These are phyloP conservation scores for Thyatira batis DNA, from an alignment of 2,888 invertebrate genomes.

Conservation along the genomic window DNA sequence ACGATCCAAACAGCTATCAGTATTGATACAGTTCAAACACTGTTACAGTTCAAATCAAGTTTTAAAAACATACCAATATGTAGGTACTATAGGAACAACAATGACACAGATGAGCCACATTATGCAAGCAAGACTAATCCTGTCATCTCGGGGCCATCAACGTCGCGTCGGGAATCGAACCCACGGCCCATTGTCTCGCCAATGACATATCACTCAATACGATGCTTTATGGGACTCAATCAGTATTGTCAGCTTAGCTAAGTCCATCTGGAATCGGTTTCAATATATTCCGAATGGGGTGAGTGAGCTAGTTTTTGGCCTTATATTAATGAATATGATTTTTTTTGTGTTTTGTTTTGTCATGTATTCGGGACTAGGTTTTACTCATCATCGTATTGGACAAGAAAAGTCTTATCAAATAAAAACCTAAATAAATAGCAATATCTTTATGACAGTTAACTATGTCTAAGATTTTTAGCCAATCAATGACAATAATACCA, in stretches of 20 bases:
- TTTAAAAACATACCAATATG: constrained; percentile 12
- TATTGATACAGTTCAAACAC: too few relatives aligned
- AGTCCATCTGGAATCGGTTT: constrained; percentile 57
- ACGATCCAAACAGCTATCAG: too few relatives aligned
- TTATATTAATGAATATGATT: not conserved
- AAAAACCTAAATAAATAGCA: too few relatives aligned
- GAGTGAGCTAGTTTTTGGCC: constrained; percentile 16
- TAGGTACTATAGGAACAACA: constrained; percentile 3
- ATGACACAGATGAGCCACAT: constrained; percentile 23
- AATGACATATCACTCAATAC: constrained; percentile 76
- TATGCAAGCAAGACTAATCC: constrained; percentile 44
- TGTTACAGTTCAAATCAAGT: constrained; percentile 17
- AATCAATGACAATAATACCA: too few relatives aligned
- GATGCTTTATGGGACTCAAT: constrained; percentile 73
- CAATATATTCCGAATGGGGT: constrained; percentile 52
- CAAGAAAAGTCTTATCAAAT: too few relatives aligned
- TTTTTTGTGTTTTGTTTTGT: not conserved
- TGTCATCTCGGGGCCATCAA: constrained; percentile 51
- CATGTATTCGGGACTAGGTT: too few relatives aligned
- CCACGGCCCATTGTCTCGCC: constrained; percentile 63
- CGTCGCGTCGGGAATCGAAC: constrained; percentile 58
- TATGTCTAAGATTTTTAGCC: too few relatives aligned
- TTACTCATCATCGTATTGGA: too few relatives aligned
- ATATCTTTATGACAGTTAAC: too few relatives aligned
- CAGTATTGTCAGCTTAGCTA: constrained; percentile 76